phyloP scores from a whole-genome alignment of 2,888 invertebrate species.

The Argyra leucocephala region DNA sequence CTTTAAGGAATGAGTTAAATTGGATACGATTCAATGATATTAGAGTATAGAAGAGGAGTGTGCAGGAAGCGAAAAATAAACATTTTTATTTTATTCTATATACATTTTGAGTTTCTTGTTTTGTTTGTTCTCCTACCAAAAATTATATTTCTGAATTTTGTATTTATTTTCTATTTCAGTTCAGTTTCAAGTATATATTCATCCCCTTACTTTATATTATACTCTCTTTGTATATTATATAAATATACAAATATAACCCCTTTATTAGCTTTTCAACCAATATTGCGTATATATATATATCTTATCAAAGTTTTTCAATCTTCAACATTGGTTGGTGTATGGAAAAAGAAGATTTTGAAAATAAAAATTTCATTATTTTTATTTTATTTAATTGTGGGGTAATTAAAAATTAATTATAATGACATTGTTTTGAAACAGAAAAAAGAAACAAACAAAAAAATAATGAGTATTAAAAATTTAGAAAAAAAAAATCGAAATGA shows the following conservation, averaged over 20 bases:
- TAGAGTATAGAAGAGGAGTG: too few species aligned
- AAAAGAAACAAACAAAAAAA: background rate
- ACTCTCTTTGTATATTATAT: too few species aligned
- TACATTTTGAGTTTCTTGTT: background rate
- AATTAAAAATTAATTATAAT: constrained; percentile 11
- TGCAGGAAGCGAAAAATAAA: too few species aligned
- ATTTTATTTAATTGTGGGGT: constrained; percentile 5
- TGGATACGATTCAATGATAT: background rate
- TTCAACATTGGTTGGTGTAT: background rate
- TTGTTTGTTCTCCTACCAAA: background rate
- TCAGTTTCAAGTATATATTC: too few species aligned
- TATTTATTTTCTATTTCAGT: background rate
- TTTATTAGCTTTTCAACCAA: too few species aligned
- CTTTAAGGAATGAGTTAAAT: background rate
- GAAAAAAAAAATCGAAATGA: too few species aligned
- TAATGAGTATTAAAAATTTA: too few species aligned
- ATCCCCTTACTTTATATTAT: too few species aligned
- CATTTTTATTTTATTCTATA: background rate
- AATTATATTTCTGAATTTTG: background rate
- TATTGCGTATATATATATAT: too few species aligned
- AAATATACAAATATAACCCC: too few species aligned
- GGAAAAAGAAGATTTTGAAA: background rate
- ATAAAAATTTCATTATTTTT: too few species aligned
- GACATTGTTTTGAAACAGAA: background rate
- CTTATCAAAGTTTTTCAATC: constrained; percentile 8